phyloP scores from a whole-genome alignment of 2,113 vertebrate genomes.

The Syngnathus floridae region DNA sequence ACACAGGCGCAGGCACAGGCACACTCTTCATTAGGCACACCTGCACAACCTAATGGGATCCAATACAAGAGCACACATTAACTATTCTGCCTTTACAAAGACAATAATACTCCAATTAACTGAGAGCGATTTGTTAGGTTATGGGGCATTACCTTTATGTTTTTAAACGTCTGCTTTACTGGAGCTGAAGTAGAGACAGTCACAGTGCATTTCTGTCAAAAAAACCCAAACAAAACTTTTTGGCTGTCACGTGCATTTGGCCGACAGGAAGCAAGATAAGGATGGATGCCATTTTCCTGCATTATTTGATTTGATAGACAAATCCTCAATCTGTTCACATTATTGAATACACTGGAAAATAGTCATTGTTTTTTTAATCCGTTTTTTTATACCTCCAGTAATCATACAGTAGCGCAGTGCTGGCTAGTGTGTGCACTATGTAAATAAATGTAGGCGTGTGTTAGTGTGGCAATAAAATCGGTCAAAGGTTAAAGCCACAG shows the following conservation, averaged over 20 bases:
- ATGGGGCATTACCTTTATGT: no score
- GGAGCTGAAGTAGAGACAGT: no score
- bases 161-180: no score
- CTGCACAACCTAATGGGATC: no score
- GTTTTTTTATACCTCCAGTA: background rate
- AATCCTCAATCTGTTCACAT: background rate
- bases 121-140: no score
- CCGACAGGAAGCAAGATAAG: background rate
- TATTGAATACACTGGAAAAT: background rate
- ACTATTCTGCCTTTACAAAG: no score
- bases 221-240: no score
- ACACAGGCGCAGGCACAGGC: background rate
- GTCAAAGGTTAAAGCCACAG: conserved; percentile 14
- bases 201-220: no score
- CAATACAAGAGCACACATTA: background rate
- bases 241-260: background rate
- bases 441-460: background rate
- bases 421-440: background rate
- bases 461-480: background rate
- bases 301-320: background rate
- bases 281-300: background rate
- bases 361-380: no score
- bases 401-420: background rate
- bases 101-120: no score
- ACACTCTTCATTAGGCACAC: background rate